Percentiles rank a stretch among this genome's conserved stretches.
Conservation (phyloP, 1,140 invertebrate genomes). For the Tribolium castaneum region DNA sequence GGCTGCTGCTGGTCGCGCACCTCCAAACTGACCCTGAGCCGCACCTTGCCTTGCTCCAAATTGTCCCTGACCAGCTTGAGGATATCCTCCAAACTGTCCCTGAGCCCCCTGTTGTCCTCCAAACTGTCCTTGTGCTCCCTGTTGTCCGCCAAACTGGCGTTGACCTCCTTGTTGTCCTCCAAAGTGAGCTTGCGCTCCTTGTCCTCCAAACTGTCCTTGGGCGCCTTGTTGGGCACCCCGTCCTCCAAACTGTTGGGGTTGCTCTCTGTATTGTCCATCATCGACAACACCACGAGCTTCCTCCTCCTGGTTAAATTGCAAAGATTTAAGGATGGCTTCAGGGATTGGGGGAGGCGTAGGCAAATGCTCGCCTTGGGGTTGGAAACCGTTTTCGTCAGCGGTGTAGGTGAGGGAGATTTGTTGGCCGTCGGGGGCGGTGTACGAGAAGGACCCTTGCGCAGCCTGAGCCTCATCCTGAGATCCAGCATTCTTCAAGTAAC, state of each 20-base stretch:
- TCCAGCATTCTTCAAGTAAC: constrained; percentile 64
- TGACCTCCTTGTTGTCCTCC: too few relatives aligned
- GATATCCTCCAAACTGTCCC: background rate
- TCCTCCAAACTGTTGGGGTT: constrained; percentile 5
- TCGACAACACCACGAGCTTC: constrained; percentile 52
- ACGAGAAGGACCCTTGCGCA: constrained; percentile 59
- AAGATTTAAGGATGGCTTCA: constrained; percentile 65
- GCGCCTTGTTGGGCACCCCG: background rate
- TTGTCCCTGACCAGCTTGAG: constrained; percentile 8
- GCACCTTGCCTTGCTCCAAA: background rate
- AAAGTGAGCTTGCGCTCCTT: too few relatives aligned
- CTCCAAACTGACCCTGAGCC: constrained; percentile 5
- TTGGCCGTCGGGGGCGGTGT: constrained; percentile 58
- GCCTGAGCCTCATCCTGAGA: constrained; percentile 55
- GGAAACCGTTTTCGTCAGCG: constrained; percentile 77
- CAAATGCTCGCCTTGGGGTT: constrained; percentile 69
- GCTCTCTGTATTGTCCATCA: constrained; percentile 44
- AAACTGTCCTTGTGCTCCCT: background rate
- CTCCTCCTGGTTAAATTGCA: constrained; percentile 64
- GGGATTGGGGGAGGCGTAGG: constrained; percentile 70
- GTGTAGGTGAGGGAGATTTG: constrained; percentile 62
- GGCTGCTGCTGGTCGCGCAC: background rate
- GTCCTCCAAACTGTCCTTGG: background rate
- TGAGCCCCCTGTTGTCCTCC: background rate
- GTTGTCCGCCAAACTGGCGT: too few relatives aligned